Percentiles rank a stretch among this genome's conserved stretches.
These are phyloP conservation scores for Miniopterus natalensis DNA, from an alignment of 2,113 vertebrate species.

Conservation along the genomic window DNA sequence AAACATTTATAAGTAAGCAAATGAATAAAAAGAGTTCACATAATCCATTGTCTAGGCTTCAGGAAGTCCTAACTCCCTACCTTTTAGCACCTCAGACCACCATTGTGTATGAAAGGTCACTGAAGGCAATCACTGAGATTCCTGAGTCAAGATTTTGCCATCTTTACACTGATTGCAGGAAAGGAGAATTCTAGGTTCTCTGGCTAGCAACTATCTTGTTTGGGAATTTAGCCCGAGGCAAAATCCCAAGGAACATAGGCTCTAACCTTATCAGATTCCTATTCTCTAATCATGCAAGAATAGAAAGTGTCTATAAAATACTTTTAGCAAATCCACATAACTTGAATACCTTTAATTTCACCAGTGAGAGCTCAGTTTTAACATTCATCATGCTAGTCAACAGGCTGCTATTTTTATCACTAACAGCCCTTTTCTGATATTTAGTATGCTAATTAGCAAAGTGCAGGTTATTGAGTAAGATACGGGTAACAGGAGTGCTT, in stretches of 20 bases:
- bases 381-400: conserved; percentile 61
- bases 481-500: neutral
- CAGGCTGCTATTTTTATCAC: conserved; percentile 73
- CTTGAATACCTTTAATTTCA: conserved; percentile 49
- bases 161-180: neutral
- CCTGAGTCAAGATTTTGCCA: neutral
- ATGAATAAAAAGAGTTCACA: neutral
- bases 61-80: neutral
- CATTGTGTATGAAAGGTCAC: neutral
- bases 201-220: neutral
- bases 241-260: neutral
- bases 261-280: neutral
- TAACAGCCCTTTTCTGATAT: conserved; percentile 70
- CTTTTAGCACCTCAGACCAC: neutral
- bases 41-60: neutral
- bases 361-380: conserved; percentile 43
- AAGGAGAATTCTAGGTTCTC: neutral
- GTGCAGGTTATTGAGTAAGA: conserved; percentile 11
- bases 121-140: neutral
- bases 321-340: neutral
- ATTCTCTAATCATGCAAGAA: neutral
- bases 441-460: conserved; percentile 70
- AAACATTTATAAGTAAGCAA: neutral
- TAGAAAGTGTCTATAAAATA: conserved; percentile 3
- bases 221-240: neutral